phyloP scores from a whole-genome alignment of 2,888 invertebrate species.

The Syrphus vitripennis region DNA sequence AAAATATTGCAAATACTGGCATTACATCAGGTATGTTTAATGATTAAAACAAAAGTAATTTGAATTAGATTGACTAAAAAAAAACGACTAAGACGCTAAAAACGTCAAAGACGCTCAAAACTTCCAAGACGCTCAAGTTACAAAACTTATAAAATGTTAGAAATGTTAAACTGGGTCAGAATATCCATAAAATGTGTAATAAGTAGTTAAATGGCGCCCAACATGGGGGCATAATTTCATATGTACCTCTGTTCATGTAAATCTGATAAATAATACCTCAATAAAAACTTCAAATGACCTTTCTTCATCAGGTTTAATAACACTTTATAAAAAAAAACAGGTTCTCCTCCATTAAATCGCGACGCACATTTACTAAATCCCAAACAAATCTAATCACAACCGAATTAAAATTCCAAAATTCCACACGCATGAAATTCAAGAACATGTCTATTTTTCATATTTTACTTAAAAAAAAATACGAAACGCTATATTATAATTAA shows the following conservation, averaged over 20 bases:
- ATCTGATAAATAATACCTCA: not conserved
- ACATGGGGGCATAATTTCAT: not conserved
- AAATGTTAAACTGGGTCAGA: not conserved
- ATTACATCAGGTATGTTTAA: too few relatives aligned
- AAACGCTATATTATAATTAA: constrained; percentile 12
- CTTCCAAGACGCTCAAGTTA: too few relatives aligned
- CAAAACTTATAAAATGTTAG: too few relatives aligned
- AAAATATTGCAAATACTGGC: too few relatives aligned
- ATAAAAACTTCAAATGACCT: not conserved
- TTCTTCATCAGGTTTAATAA: not conserved
- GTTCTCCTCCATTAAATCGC: not conserved
- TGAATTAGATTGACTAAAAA: too few relatives aligned
- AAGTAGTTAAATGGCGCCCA: not conserved
- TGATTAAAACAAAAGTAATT: too few relatives aligned
- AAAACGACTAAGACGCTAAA: too few relatives aligned
- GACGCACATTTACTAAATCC: not conserved
- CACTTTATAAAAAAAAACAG: not conserved
- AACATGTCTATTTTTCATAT: constrained; percentile 9
- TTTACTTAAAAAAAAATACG: not conserved
- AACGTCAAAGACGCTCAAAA: too few relatives aligned
- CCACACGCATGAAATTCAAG: not conserved
- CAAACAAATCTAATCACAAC: not conserved
- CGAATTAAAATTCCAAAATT: constrained; percentile 4
- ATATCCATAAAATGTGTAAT: not conserved
- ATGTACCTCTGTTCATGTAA: not conserved